Evolutionary conservation across 2,113 vertebrate species (phyloP).

Genomic region (Probosciger aterrimus): DNA sequence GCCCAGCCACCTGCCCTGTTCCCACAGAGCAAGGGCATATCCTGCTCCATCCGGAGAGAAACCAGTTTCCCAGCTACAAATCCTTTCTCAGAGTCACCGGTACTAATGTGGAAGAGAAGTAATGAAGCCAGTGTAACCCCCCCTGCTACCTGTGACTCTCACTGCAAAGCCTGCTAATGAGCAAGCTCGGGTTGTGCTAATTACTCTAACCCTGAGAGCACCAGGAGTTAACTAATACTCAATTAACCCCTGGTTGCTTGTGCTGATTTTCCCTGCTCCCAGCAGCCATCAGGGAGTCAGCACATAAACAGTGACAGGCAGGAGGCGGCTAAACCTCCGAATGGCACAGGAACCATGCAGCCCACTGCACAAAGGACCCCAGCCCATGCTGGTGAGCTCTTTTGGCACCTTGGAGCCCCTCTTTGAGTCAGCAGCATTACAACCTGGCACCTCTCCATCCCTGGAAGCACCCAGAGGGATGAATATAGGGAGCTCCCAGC

Average conservation of each 20-base stretch:
- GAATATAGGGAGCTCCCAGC: background rate
- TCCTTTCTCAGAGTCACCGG: background rate
- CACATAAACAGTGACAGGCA: background rate
- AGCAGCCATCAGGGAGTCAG: background rate
- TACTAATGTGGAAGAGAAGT: background rate
- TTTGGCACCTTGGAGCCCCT: background rate
- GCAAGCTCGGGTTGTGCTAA: constrained; percentile 40
- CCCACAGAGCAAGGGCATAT: background rate
- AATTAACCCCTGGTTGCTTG: constrained; percentile 17
- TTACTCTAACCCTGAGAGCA: constrained; percentile 5
- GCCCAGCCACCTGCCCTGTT: background rate
- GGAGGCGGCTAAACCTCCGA: background rate
- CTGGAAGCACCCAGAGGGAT: background rate
- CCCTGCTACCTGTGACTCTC: background rate
- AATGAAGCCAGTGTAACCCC: background rate
- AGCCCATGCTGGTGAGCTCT: background rate
- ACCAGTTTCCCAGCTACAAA: background rate
- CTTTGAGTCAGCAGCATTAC: background rate
- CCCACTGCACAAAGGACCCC: background rate
- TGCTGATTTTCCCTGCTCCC: background rate
- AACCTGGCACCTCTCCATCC: background rate
- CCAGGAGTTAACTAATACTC: constrained; percentile 47
- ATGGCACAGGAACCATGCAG: accelerated
- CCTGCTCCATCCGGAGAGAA: background rate
- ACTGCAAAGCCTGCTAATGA: constrained; percentile 25